Conservation (phyloP, 2,113 vertebrate genomes). For the Chaetura pelagica region DNA sequence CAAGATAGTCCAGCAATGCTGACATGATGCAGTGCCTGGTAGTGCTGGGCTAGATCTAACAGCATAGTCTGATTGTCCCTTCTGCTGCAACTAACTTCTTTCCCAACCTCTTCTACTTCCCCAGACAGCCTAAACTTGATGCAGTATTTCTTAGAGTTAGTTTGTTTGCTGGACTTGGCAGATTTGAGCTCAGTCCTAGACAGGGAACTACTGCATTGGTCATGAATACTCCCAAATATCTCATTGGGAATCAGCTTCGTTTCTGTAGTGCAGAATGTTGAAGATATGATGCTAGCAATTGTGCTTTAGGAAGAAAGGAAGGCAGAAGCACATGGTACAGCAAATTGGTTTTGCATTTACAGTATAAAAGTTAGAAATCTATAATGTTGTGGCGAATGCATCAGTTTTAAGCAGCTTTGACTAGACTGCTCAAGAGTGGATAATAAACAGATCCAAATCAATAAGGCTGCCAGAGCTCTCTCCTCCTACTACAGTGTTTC, state of each 20-base stretch:
- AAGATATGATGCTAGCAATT: neutral
- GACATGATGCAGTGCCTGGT: neutral
- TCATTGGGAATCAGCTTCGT: neutral
- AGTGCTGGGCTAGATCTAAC: neutral
- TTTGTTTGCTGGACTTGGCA: neutral
- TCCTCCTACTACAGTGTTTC: neutral
- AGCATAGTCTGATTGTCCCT: neutral
- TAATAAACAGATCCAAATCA: constrained; percentile 7
- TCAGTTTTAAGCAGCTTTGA: neutral
- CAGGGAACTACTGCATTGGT: neutral
- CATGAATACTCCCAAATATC: neutral
- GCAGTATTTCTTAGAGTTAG: neutral
- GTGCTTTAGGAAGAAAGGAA: neutral
- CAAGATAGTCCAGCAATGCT: neutral
- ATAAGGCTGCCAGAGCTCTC: neutral
- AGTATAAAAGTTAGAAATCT: neutral
- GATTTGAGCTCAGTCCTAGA: neutral
- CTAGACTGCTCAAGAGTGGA: neutral
- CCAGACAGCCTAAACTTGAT: neutral
- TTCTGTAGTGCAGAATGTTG: neutral
- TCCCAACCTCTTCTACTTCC: neutral
- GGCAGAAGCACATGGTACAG: neutral
- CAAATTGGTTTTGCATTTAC: neutral
- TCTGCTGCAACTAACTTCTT: neutral
- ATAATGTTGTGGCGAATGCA: neutral